phyloP scores from a whole-genome alignment of 2,113 vertebrate genomes.

The Neolamprologus modestus region DNA sequence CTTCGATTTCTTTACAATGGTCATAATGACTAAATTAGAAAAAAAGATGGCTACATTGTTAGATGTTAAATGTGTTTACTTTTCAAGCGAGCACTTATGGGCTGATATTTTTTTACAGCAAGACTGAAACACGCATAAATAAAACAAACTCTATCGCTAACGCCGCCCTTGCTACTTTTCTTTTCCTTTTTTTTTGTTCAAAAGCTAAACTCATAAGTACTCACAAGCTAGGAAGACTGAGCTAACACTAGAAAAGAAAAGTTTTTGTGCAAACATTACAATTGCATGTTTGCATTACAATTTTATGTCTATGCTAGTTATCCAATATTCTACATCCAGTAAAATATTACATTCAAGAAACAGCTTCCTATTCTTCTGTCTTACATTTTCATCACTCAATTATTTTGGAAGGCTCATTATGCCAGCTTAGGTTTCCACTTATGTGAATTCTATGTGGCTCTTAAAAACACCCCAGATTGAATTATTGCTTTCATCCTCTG shows the following conservation, averaged over 20 bases:
- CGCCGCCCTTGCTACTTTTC: not conserved
- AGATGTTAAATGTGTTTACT: not conserved
- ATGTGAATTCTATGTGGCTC: not conserved
- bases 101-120: not conserved
- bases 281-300: not conserved
- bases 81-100: not conserved
- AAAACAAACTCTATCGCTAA: not conserved
- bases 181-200: not conserved
- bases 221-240: not conserved
- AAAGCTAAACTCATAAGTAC: not conserved
- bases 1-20: not conserved
- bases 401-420: not conserved
- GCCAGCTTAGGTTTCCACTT: constrained; percentile 15
- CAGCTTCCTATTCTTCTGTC: not conserved
- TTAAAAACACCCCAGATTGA: constrained; percentile 19
- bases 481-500: constrained; percentile 11
- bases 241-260: not conserved
- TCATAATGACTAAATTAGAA: not conserved
- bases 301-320: not conserved
- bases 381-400: not conserved
- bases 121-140: not conserved
- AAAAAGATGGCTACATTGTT: not conserved
- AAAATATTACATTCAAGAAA: not conserved
- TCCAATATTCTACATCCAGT: not conserved
- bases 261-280: not conserved